Evolutionary conservation across 2,888 invertebrate genomes (phyloP), one percentile per base, ranked within the genome.

Genomic region (Diaprepes abbreviatus): DNA sequence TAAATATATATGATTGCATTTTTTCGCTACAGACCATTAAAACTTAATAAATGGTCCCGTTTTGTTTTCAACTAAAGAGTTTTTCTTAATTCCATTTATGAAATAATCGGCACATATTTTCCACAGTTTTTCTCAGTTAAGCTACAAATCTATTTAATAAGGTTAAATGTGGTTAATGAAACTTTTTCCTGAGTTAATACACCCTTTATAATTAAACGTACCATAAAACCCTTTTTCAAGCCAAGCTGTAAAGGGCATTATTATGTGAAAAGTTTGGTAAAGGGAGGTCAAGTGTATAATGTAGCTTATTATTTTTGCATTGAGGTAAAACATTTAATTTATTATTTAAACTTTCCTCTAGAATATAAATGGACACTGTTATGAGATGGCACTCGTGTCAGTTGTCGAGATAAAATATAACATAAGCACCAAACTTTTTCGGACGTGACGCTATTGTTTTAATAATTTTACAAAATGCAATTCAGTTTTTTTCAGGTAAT

Each of bases 291-390:
- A 50, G 28, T 50, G 28, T 28, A 50, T 50, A 50, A 50, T 50
- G 28, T 14, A 50, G 28, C 28, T 50, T 28, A 50, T 50, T 50
- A 50, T 50, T 50, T 50, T 50, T 50, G 48, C 48, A 50, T 50
- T 9, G 48, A 28, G 48, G 48, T 50, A 16, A 50, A 19, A 28
- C 48, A 50, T 24, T 50, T 50, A 28, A 50, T 50, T 50, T 14
- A 28, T 28, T 14, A 50, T 50, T 50, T 28, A 50, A 50, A 50
- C 16, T 16, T 28, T 9, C 48, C 14, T 28, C 28, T 48, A 28
- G 48, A 24, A 48, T 48, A 48, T 48, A 48, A 48, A 48, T 48
- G 48, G 28, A 28, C 14, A 21, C 19, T 43, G 43, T 43, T 43
- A 43, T 43, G 43, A 43, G 43, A 43, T 43, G 43, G 21, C 43